These are phyloP conservation scores for Peromyscus melanophrys DNA, from an alignment of 2,797 vertebrate genomes.

Conservation along the genomic window DNA sequence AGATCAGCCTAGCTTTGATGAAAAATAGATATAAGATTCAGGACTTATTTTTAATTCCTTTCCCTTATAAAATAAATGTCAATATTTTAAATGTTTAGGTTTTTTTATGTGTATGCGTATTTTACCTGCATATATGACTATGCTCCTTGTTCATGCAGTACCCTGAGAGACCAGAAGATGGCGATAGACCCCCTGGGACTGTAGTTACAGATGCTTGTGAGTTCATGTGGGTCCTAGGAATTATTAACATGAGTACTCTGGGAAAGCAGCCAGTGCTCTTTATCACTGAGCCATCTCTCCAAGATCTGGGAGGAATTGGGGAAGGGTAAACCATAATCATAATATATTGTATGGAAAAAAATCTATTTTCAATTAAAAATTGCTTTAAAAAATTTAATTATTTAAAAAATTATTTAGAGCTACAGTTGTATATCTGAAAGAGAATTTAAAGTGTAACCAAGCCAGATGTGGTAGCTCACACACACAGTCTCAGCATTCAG, in stretches of 20 bases:
- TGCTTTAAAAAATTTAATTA: slow-evolving; percentile 51
- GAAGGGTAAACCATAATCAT: neutral
- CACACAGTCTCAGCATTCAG: neutral
- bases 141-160: neutral
- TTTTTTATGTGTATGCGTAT: neutral
- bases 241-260: neutral
- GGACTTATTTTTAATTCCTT: slow-evolving; percentile 17
- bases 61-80: slow-evolving; percentile 50
- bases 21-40: slow-evolving; percentile 7
- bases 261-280: neutral
- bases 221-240: neutral
- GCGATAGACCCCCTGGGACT: neutral
- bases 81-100: neutral
- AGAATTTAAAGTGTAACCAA: slow-evolving; percentile 32
- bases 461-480: neutral
- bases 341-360: neutral
- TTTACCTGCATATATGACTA: neutral
- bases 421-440: neutral
- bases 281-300: neutral
- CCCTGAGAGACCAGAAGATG: neutral
- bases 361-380: neutral
- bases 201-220: neutral
- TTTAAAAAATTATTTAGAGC: slow-evolving; percentile 10
- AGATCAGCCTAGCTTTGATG: neutral
- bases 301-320: neutral